Base-by-base conservation (phyloP, 2,113 vertebrate species). In the Dinomys branickii region DNA sequence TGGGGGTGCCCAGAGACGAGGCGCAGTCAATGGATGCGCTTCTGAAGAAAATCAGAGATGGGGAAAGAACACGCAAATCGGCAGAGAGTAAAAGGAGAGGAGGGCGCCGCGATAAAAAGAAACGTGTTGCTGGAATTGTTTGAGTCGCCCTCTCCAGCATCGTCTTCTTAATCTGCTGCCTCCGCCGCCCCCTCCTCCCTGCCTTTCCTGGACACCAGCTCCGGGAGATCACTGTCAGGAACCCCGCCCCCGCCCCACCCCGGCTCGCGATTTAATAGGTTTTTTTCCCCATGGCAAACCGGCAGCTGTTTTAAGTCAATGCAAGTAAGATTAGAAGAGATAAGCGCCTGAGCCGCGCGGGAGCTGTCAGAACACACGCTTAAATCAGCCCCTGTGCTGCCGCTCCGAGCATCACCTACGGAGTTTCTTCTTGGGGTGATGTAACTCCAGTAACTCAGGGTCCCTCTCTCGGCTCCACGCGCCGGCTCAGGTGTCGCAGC, bases 251-350 rank as follows among this genome's bases (percentile, higher is more conserved):
- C 28, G 38, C 28, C 52, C 73, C 71, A 38, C 30, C 58, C 80
- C 28, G 80, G 44, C 47, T 82, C 3, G 35, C 69, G 73, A 91
- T 96, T 73, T 94, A 75, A 91, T 85, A 81, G 47, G 71, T 58
- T 44, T 50, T 14, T 7, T 17, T 1, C 77, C 77, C 77, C 50
- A 30, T 50, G 63, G 90, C 67, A 80, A 91, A 69, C 92, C 88
- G 28, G 88, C 97, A 80, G 93, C 88, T 71, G 91, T 69, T 90
- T 92, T 61, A 96, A 91, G 54, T 96, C 95, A 88, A 93, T 81
- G 96, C 93, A 97, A 97, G 96, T 97, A 41, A 95, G 96, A 92
- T 80, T 33, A 89, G 91, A 33, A n/a, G 94, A 69, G 94, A 95
- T 38, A 81, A 91, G 90, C 84, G 38, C 52, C 35, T 1, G 63